Evolutionary conservation across 1,140 invertebrate species (phyloP), one percentile per base, ranked within the genome.

Genomic region (Muscidifurax raptorellus): DNA sequence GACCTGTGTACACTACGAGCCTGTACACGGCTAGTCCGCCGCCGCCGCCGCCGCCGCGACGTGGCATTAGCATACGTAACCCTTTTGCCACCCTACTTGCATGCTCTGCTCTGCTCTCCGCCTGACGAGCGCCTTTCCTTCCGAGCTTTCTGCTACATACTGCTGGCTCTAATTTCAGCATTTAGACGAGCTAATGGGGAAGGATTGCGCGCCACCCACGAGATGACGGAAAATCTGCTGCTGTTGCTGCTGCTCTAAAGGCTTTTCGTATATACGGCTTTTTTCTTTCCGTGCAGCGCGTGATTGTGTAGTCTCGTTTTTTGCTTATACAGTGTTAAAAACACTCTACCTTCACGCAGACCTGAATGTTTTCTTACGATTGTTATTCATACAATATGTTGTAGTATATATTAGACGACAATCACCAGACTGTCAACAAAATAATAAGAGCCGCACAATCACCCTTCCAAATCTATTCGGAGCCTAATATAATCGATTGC

Each of bases 41-140:
- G 44, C 44, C 44, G 44, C 36, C 36, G 36, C 9, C 36, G n/a
- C n/a, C n/a, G 64, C 4, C 66, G 27, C 25, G 52, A 85, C 81
- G 86, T 83, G 72, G 36, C 89, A 92, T 92, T 92, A 92, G 91
- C 91, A 89, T 89, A 90, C 88, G 84, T 87, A 88, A 87, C 87
- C 86, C 86, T 82, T 74, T 59, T 22, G 36, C 74, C 3, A 59
- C 79, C 18, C 40, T 28, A 22, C 52, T 59, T 18, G 52, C 52
- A 59, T 22, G 52, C 52, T 59, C 6, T 22, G 4, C 52, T n/a
- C 18, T 18, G 2, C 75, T 59, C 30, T n/a, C 74, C n/a, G 52
- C n/a, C 15, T 59, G 52, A 59, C 52, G 18, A 59, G 52, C 52
- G 52, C 52, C 52, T 59, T 59, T 59, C 52, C 18, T 59, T 59